phyloP scores from a whole-genome alignment of 2,888 invertebrate genomes.

The Marronus borbonicus region DNA sequence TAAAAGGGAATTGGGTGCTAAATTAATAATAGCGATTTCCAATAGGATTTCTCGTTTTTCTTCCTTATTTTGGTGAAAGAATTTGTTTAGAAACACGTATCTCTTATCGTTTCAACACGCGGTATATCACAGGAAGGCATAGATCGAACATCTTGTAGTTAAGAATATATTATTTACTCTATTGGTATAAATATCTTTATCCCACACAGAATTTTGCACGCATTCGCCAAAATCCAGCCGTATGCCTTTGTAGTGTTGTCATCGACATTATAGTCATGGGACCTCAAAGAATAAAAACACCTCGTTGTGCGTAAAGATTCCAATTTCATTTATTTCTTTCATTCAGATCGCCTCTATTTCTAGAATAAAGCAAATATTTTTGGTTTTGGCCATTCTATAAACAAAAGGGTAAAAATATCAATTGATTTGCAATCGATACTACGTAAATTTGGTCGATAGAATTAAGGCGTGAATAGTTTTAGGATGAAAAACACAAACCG shows the following conservation, averaged over 20 bases:
- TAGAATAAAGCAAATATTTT: slow-evolving; percentile 44
- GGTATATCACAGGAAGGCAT: neutral
- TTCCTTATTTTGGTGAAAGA: neutral
- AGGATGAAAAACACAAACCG: slow-evolving; percentile 10
- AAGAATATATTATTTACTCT: slow-evolving; percentile 6
- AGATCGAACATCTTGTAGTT: no score
- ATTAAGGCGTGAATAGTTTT: slow-evolving; percentile 12
- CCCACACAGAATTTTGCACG: slow-evolving; percentile 5
- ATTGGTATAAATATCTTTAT: slow-evolving; percentile 28
- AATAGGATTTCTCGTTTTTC: neutral
- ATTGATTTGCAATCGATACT: slow-evolving; percentile 38
- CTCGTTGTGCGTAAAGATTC: slow-evolving; percentile 34
- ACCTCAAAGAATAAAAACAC: slow-evolving; percentile 33
- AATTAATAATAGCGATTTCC: neutral
- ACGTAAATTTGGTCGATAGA: slow-evolving; percentile 26
- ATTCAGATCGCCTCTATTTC: slow-evolving; percentile 40
- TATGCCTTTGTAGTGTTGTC: slow-evolving; percentile 27
- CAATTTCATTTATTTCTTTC: slow-evolving; percentile 35
- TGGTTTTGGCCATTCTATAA: slow-evolving; percentile 16
- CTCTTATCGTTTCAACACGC: neutral
- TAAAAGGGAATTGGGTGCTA: no score
- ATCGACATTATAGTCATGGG: slow-evolving; percentile 30
- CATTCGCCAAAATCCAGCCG: neutral
- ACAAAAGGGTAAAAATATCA: slow-evolving; percentile 40
- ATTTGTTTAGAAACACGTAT: neutral